phyloP scores from a whole-genome alignment of 2,797 vertebrate species.

The Macrochelys suwanniensis region DNA sequence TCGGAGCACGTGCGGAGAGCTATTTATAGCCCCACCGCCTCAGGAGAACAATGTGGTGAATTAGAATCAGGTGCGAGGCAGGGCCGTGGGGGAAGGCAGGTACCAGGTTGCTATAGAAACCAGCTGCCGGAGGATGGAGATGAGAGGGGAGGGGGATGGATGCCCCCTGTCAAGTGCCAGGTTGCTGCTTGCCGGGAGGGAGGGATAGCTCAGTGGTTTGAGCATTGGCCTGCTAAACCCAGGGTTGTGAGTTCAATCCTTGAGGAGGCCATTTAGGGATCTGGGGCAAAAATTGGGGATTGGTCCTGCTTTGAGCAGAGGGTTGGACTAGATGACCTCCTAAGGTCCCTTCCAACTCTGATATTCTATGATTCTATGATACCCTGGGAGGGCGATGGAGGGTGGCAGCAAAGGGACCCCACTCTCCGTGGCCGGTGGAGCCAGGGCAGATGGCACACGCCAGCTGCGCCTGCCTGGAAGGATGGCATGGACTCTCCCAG shows the following conservation, averaged over 20 bases:
- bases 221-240: no score
- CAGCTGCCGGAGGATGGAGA: not conserved
- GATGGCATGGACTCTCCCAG: not conserved
- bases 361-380: no score
- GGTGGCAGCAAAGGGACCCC: no score
- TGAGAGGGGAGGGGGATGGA: not conserved
- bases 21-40: not conserved
- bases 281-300: no score
- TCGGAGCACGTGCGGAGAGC: not conserved
- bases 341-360: no score
- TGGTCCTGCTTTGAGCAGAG: no score
- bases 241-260: no score
- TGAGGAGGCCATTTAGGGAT: no score
- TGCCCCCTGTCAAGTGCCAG: not conserved
- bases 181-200: not conserved
- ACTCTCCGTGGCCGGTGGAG: not conserved
- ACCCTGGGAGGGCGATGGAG: rapidly evolving
- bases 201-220: no score
- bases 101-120: conserved; percentile 17
- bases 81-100: not conserved
- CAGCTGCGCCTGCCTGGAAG: not conserved
- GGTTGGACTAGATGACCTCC: no score
- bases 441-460: not conserved
- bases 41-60: not conserved
- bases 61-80: not conserved